Percentiles rank a stretch among this genome's conserved stretches.
phyloP scores from a whole-genome alignment of 2,888 invertebrate species.

The Rugalucina vietnamica region DNA sequence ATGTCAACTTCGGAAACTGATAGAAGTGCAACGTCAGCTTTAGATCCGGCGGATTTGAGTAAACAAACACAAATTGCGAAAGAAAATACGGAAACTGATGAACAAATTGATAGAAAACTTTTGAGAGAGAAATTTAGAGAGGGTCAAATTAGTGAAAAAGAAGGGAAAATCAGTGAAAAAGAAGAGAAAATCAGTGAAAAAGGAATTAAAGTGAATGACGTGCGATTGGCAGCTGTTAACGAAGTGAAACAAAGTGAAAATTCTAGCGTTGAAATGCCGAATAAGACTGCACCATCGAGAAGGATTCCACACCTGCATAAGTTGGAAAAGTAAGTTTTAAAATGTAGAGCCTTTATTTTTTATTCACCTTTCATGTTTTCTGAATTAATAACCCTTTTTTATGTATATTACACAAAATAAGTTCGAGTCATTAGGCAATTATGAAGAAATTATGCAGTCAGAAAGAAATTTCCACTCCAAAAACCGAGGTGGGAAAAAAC shows the following conservation, averaged over 20 bases:
- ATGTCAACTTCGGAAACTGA: background rate
- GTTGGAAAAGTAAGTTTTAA: conserved; percentile 75
- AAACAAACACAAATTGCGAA: background rate
- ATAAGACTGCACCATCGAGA: conserved; percentile 40
- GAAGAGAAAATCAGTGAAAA: background rate
- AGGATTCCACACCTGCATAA: conserved; percentile 71
- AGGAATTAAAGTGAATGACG: background rate
- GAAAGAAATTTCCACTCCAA: no score
- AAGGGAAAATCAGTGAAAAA: conserved; percentile 1
- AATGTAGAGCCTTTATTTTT: no score
- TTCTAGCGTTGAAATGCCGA: conserved; percentile 20
- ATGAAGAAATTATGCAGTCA: no score
- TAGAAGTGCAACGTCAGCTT: background rate
- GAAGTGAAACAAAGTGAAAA: background rate
- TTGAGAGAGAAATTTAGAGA: no score
- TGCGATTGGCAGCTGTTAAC: background rate
- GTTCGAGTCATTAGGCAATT: no score
- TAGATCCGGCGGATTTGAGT: background rate
- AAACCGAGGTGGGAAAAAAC: no score
- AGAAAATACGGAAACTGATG: no score
- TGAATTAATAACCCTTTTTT: no score
- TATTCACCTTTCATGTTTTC: no score
- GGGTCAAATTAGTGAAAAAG: no score
- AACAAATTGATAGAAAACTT: no score
- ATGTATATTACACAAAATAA: no score